Evolutionary conservation across 2,797 vertebrate genomes (phyloP), one percentile per base, ranked within the genome.

Genomic region (Gymnoscopelus microlampas): DNA sequence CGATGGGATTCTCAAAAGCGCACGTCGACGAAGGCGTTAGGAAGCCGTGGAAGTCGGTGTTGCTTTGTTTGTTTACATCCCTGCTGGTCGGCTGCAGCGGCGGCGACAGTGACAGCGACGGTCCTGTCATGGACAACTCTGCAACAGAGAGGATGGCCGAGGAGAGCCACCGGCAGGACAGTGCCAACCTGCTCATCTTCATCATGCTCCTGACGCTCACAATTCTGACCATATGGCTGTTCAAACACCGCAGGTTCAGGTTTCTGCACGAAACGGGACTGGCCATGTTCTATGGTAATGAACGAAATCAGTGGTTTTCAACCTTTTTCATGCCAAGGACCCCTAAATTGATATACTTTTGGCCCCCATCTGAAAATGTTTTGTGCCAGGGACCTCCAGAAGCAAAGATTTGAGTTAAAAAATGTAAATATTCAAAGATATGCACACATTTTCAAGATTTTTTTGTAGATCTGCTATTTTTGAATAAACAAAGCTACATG

Each of bases 141-240:
- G 93, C 95, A 23, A 96, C 96, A 0, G 97, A 98, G 91, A 94
- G 95, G 85, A 91, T 95, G 84, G 97, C 94, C 0, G 94, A 96
- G 84, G 95, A 94, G 48, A 96, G 94, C 89, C 96, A 97, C 91
- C 91, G 95, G 63, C 95, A 96, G 85, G 96, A 97, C 91, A 97
- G 96, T 79, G 95, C 94, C 83, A 94, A 96, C 35, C 93, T 97
- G 10, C 94, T 97, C 62, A 94, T 96, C 81, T 96, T 96, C 87
- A 96, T 96, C 70, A 90, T 94, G 89, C 93, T 97, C 10, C 71
- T 97, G 55, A 97, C 95, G 2, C 94, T 97, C 88, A 97, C 96
- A 69, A 97, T 97, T 59, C 88, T 97, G 66, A 97, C 96, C 0
- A 96, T 96, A 78, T 97, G 96, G 96, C 91, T 97, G 64, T 97